phyloP scores from a whole-genome alignment of 2,888 invertebrate genomes.

The Leucophenga montana region DNA sequence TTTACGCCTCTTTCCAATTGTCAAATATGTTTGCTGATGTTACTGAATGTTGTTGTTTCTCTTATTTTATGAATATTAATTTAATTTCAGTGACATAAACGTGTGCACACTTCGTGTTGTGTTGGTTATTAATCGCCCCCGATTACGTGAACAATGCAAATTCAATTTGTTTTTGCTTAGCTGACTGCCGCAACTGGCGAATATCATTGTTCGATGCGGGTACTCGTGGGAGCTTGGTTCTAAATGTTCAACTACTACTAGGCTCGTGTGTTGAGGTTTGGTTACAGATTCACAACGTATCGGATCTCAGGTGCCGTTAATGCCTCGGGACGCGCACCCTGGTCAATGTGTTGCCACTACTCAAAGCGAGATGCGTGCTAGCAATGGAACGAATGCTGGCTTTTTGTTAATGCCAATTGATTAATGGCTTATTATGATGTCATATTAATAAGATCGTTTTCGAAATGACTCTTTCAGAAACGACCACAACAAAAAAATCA shows the following conservation, averaged over 20 bases:
- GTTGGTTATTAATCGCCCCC: slow-evolving; percentile 51
- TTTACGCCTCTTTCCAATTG: slow-evolving; percentile 45
- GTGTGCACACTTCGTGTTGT: slow-evolving; percentile 56
- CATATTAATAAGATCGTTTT: slow-evolving; percentile 72
- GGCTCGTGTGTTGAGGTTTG: no score
- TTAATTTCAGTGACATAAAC: slow-evolving; percentile 59
- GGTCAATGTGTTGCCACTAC: background rate
- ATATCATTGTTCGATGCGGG: slow-evolving; percentile 29
- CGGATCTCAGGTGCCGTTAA: slow-evolving; percentile 46
- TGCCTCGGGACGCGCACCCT: background rate
- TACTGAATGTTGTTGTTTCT: background rate
- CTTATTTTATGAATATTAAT: slow-evolving; percentile 41
- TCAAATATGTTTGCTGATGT: slow-evolving; percentile 42
- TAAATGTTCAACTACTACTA: no score
- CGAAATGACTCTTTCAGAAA: slow-evolving; percentile 50
- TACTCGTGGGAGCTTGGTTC: slow-evolving; percentile 42
- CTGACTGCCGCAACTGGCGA: slow-evolving; percentile 29
- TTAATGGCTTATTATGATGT: slow-evolving; percentile 72
- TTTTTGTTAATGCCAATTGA: slow-evolving; percentile 66
- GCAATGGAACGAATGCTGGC: background rate
- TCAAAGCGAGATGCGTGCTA: background rate
- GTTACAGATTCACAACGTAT: background rate
- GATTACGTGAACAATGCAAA: slow-evolving; percentile 61
- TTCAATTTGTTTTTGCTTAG: slow-evolving; percentile 57
- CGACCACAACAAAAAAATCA: slow-evolving; percentile 41